Evolutionary conservation across 1,140 invertebrate species (phyloP), one percentile per base, ranked within the genome.

Genomic region (Drosophila equinoxialis): DNA sequence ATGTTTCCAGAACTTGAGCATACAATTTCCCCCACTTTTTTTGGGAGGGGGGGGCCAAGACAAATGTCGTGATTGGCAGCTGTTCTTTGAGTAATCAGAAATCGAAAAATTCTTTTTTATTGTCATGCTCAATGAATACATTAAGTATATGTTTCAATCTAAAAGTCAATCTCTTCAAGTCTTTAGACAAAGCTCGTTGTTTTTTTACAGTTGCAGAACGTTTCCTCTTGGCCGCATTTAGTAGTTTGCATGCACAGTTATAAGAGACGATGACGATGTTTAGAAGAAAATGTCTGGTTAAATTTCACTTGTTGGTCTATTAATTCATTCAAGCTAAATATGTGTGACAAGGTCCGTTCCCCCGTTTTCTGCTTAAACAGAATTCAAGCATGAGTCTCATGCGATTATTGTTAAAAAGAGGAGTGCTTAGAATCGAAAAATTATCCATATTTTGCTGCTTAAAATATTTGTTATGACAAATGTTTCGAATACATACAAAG

Each of bases 221-320:
- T 48, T 48, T 48, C 35, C 10, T 39, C 17, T 51, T 51, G 45
- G 45, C 45, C 45, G 45, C 45, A 51, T 51, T 51, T 23, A 23
- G 45, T 37, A 11, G 35, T 51, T 51, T 51, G 45, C 45, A 51
- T 51, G 45, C 20, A 23, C 45, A 14, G 45, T 51, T 51, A 48
- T 8, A 8, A 45, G n/a, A 45, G 42, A 45, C 42, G 14, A 45
- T 45, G 42, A 45, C 14, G 42, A 45, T 45, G n/a, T 14, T 6
- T 48, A 2, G 8, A 48, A 48, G 42, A 48, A 48, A 14, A 30
- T 14, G 45, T 14, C 45, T 48, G 17, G 17, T 48, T 10, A 51
- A 51, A 51, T 68, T 77, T 68, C 81, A 60, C 64, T 85, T 77
- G 74, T 85, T 84, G 81, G 81, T 84, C 81, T 86, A 84, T 84